Conservation (phyloP, 2,113 vertebrate species). For the Macaca nemestrina region DNA sequence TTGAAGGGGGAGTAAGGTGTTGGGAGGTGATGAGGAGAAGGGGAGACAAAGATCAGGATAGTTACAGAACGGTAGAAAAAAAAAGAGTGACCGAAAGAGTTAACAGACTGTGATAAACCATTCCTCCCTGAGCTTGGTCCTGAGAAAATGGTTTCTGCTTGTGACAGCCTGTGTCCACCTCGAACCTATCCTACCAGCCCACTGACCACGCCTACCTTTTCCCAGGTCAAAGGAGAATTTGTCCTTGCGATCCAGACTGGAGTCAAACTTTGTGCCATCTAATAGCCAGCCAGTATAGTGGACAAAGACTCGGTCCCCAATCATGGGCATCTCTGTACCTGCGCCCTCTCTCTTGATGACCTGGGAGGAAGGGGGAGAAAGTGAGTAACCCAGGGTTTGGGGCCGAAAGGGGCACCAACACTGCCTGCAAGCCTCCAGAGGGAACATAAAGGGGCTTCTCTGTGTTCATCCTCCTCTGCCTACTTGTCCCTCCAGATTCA, state of each 20-base stretch:
- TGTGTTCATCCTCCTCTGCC: neutral
- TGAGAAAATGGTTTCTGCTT: neutral
- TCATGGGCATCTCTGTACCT: conserved; percentile 92
- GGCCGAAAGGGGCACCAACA: neutral
- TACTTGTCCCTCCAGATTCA: neutral
- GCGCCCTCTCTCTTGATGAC: conserved; percentile 93
- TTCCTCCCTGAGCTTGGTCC: neutral
- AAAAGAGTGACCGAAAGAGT: neutral
- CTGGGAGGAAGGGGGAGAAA: conserved; percentile 78
- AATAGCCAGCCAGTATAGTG: conserved; percentile 96
- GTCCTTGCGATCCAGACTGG: conserved; percentile 93
- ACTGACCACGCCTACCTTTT: conserved; percentile 89
- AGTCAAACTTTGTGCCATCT: conserved; percentile 97
- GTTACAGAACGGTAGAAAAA: neutral
- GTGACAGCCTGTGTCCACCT: neutral
- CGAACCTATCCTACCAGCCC: neutral
- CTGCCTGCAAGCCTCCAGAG: neutral
- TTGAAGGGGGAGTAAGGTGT: neutral
- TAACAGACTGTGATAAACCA: neutral
- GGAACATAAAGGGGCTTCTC: neutral
- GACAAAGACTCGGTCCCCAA: conserved; percentile 95
- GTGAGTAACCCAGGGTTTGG: neutral
- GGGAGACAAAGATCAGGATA: neutral
- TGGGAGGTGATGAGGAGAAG: neutral
- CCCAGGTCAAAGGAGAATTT: conserved; percentile 97